Base-by-base conservation (phyloP, 2,797 vertebrate genomes). In the Mallotus villosus region DNA sequence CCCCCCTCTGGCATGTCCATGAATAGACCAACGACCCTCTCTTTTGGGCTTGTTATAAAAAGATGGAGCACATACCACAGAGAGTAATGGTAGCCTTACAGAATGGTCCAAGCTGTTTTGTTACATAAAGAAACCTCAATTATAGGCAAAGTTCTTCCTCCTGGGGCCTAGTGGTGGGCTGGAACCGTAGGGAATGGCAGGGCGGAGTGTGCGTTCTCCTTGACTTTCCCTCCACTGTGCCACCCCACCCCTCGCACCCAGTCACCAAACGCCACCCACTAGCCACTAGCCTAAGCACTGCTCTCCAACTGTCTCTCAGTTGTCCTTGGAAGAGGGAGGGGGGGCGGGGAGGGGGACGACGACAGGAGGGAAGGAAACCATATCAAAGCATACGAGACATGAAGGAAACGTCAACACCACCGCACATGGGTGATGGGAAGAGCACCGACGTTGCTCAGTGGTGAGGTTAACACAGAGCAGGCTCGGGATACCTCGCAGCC, bases 81-180 rank as follows among this genome's bases (percentile, higher is more conserved):
- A 81, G 65, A 41, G 74, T 87, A 92, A 92, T 91, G 77, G 83
- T 77, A 90, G 81, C 87, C 72, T 81, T 84, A 72, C 75, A 85
- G 73, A 87, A 88, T 76, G 78, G 79, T 77, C 72, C 21, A 60
- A 84, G 76, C 81, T 81, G 87, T 85, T 66, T 88, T 89, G 83
- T 87, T 86, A 67, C 79, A 80, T 89, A 78, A 85, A 78, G 73
- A 69, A 85, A 75, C 82, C 84, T 87, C 83, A 92, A 93, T 92
- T 93, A 92, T 72, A 92, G 91, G 88, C 88, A 88, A 84, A 85
- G 81, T 79, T 79, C 78, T 86, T 80, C 72, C 84, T 89, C 84
- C 83, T 25, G 85, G 86, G 87, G 76, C 81, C 79, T 76, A 82
- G 82, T 86, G 83, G 80, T 65, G 12, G 57, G 7, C 76, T 61